phyloP scores from a whole-genome alignment of 1,140 invertebrate species.

The Euura saliciscinereae region DNA sequence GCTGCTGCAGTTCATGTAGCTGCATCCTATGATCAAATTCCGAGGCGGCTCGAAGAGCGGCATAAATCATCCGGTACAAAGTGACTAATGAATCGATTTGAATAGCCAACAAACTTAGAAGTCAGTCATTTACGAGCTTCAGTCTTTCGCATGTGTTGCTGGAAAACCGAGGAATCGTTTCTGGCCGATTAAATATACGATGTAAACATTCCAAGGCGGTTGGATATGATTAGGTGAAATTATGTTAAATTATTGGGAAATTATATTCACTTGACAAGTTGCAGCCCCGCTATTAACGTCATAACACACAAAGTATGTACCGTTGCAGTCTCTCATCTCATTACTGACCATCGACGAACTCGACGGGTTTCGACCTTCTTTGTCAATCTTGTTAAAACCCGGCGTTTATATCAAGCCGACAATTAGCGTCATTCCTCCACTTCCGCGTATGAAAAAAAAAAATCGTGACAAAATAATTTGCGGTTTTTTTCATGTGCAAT shows the following conservation, averaged over 20 bases:
- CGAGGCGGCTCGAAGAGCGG: background rate
- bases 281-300: background rate
- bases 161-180: too few species aligned
- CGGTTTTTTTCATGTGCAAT: too few species aligned
- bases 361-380: too few species aligned
- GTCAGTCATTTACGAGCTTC: background rate
- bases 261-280: background rate
- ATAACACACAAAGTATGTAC: background rate
- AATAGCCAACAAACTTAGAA: background rate
- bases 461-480: too few species aligned
- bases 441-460: too few species aligned
- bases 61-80: slow-evolving; percentile 1
- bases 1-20: too few species aligned
- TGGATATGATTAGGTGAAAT: background rate
- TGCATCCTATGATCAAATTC: too few species aligned
- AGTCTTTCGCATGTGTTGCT: background rate
- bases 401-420: too few species aligned
- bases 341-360: too few species aligned
- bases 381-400: too few species aligned
- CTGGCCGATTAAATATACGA: slow-evolving; percentile 3
- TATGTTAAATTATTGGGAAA: slow-evolving; percentile 1
- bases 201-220: background rate
- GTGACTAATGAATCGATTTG: slow-evolving; percentile 7
- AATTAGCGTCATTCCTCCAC: too few species aligned
- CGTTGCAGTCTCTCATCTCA: background rate